Evolutionary conservation across 2,797 vertebrate species (phyloP).

Genomic region (Oreochromis grahami): DNA sequence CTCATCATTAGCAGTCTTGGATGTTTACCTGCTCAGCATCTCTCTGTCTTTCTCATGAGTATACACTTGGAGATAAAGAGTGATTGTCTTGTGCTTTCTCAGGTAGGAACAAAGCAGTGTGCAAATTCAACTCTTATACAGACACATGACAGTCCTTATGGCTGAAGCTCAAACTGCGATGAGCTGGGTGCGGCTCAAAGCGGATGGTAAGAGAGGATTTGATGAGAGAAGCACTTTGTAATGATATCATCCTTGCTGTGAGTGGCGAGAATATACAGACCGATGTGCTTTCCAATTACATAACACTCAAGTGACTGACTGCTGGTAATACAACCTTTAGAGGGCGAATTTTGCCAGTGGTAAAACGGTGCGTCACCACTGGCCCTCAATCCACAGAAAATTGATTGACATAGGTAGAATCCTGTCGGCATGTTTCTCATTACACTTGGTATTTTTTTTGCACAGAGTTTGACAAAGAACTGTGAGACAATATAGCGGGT

Average conservation of each 20-base stretch:
- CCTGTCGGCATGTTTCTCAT: slow-evolving; percentile 39
- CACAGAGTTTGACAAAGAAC: slow-evolving; percentile 15
- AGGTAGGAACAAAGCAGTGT: background rate
- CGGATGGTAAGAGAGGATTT: slow-evolving; percentile 48
- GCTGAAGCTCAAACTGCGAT: background rate
- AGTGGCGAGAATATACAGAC: slow-evolving; percentile 33
- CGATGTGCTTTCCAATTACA: slow-evolving; percentile 47
- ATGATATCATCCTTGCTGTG: slow-evolving; percentile 56
- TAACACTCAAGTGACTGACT: slow-evolving; percentile 50
- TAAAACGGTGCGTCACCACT: slow-evolving; percentile 1
- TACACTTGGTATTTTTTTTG: slow-evolving; percentile 50
- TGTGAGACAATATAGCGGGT: slow-evolving; percentile 1
- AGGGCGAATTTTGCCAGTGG: slow-evolving; percentile 30
- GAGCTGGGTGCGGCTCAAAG: slow-evolving; percentile 13
- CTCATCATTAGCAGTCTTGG: background rate
- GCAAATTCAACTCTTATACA: background rate
- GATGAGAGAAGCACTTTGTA: slow-evolving; percentile 66
- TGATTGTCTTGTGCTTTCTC: background rate
- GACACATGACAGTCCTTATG: slow-evolving; percentile 6
- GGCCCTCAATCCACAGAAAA: slow-evolving; percentile 20
- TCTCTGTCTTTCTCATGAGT: background rate
- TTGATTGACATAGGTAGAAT: slow-evolving; percentile 51
- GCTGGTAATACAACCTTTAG: slow-evolving; percentile 48
- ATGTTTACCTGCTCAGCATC: background rate
- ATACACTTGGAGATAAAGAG: background rate